A percentile compares a stretch with the other conserved stretches of the same genome.
phyloP scores from a whole-genome alignment of 1,140 invertebrate species.

The Drosophila suzukii region DNA sequence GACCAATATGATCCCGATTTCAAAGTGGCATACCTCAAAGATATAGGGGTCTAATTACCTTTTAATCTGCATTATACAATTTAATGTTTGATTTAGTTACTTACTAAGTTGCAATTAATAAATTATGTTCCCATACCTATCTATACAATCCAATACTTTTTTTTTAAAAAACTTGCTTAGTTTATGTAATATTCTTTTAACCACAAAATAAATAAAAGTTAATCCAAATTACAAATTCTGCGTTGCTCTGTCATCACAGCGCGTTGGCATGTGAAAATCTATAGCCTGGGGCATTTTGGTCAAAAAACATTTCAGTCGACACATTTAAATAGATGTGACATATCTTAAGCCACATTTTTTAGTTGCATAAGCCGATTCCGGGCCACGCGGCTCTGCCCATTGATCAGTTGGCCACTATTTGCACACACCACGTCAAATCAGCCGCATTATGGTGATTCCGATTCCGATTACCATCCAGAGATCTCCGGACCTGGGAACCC shows the following conservation, averaged over 20 bases:
- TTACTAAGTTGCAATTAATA: too few species aligned
- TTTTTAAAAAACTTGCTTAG: too few species aligned
- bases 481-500: conserved; percentile 4
- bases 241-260: neutral
- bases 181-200: too few species aligned
- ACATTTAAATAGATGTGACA: conserved; percentile 19
- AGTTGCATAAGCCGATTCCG: conserved; percentile 33
- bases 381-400: conserved; percentile 18
- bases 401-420: conserved; percentile 39
- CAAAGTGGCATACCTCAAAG: too few species aligned
- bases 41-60: too few species aligned
- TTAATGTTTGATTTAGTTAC: too few species aligned
- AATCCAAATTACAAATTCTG: neutral
- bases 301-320: conserved; percentile 10
- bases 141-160: too few species aligned
- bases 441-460: conserved; percentile 30
- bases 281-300: conserved; percentile 1
- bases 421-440: conserved; percentile 44
- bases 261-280: neutral
- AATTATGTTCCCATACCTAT: too few species aligned
- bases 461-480: conserved; percentile 12
- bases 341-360: conserved; percentile 34
- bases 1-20: too few species aligned
- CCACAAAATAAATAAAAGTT: neutral
- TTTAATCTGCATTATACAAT: too few species aligned